A percentile compares a stretch with the other conserved stretches of the same genome.
Evolutionary conservation across 2,797 vertebrate genomes (phyloP).

Genomic region (Melanogrammus aeglefinus): DNA sequence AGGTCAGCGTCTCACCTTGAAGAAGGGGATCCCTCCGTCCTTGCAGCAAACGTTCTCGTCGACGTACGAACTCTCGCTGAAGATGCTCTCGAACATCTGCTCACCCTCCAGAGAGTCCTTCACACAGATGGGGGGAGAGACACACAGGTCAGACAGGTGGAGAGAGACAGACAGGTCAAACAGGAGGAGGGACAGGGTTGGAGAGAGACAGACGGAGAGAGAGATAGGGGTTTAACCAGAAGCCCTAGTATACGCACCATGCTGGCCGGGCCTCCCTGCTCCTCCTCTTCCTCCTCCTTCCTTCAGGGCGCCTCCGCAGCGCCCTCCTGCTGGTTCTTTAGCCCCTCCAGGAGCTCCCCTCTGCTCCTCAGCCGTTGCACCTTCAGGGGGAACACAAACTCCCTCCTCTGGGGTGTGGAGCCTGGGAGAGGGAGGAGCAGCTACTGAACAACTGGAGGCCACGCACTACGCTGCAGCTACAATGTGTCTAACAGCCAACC

Average conservation of each 20-base stretch:
- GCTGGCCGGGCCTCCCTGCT: constrained; percentile 38
- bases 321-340: constrained; percentile 74
- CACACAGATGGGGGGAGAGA: background rate
- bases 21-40: constrained; percentile 84
- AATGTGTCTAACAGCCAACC: background rate
- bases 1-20: constrained; percentile 78
- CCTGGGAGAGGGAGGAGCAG: constrained; percentile 65
- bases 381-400: constrained; percentile 78
- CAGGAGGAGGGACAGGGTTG: background rate
- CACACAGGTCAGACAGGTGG: background rate
- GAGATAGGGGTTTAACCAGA: background rate
- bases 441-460: background rate
- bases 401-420: constrained; percentile 85
- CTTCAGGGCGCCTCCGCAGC: constrained; percentile 55
- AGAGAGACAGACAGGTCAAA: background rate
- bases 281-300: constrained; percentile 51
- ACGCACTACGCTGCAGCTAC: background rate
- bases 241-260: constrained; percentile 52
- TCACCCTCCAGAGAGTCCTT: constrained; percentile 82
- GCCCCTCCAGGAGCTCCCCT: constrained; percentile 74
- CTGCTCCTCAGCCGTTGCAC: constrained; percentile 75
- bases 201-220: background rate
- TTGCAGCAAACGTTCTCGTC: constrained; percentile 77
- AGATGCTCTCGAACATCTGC: constrained; percentile 63
- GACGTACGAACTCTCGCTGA: constrained; percentile 66